Base-by-base conservation (phyloP, 2,113 vertebrate genomes). In the Sprattus sprattus region DNA sequence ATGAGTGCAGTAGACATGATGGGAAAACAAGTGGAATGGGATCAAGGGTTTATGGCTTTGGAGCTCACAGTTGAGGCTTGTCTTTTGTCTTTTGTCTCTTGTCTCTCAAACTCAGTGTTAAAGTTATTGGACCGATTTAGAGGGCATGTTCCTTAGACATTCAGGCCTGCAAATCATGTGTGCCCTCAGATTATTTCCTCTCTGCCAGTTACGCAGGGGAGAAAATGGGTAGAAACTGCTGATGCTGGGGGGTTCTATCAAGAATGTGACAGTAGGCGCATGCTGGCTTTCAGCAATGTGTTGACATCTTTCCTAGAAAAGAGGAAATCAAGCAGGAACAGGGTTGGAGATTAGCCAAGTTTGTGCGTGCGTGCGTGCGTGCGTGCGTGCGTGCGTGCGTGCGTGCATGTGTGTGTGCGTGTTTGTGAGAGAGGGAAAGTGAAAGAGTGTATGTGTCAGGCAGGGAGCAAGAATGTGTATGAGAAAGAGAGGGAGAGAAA, bases 311-410 rank as follows among this genome's bases (percentile, higher is more conserved):
- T 22, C 54, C 22, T 11, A 78, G 71, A 78, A 39, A 32, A 78
- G 71, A 39, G 71, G 71, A 78, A 78, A 78, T 78, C 71, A 78
- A 39, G 25, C 71, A 78, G 15, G 50, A 82, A 82, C 6, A 13
- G 44, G 8, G 7, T 7, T 67, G 8, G 6, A 67, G 1, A 28
- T 28, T 2, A 7, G 7, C n/a, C 64, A 28, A 28, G n/a, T 67
- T n/a, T 60, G 54, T 60, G 54, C 22, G 18, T 60, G 54, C 6
- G 54, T 57, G 54, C 22, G 54, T 22, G 54, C 22, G 64, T 67
- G 60, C 7, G 60, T 57, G 54, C 22, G 54, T 50, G 54, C 22
- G 54, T 57, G 54, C 22, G 54, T 57, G 54, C 11, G 54, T 57
- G 20, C 22, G 49, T 22, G 54, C 22, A 18, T 57, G 54, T 52